phyloP scores from a whole-genome alignment of 2,113 vertebrate species.

The Phylloscopus trochiloides region DNA sequence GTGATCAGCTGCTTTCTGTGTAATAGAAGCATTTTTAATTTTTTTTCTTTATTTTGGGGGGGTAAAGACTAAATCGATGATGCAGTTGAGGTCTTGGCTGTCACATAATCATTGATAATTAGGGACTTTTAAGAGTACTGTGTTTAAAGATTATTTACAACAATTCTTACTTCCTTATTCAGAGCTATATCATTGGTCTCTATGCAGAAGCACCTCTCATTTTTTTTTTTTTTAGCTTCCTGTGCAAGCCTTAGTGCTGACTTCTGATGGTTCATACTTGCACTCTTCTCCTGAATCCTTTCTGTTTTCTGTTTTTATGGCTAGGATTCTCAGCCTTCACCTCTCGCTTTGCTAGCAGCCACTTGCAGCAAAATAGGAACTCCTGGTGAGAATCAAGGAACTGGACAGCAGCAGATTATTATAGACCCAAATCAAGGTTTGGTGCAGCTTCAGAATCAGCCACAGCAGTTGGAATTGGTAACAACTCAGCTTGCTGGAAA shows the following conservation, averaged over 20 bases:
- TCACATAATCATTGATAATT: background rate
- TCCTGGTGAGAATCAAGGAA: conserved; percentile 85
- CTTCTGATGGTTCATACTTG: conserved; percentile 48
- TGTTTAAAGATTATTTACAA: conserved; percentile 27
- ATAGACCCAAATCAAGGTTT: conserved; percentile 93
- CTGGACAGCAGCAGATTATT: conserved; percentile 87
- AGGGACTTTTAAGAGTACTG: background rate
- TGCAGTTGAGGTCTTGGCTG: background rate
- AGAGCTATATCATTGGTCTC: background rate
- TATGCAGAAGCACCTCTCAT: background rate
- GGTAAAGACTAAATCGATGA: background rate
- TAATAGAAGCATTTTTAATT: background rate
- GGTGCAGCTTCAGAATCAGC: conserved; percentile 90
- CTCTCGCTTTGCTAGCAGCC: conserved; percentile 95
- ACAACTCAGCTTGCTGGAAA: conserved; percentile 95
- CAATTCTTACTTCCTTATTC: conserved; percentile 38
- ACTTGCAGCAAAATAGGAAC: conserved; percentile 99
- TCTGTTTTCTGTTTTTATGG: conserved; percentile 69
- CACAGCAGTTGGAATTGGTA: conserved; percentile 94
- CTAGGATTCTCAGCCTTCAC: conserved; percentile 97
- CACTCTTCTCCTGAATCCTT: conserved; percentile 78
- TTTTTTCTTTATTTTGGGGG: background rate
- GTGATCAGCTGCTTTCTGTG: background rate
- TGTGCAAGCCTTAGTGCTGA: conserved; percentile 36
- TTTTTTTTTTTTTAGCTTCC: background rate